These are phyloP conservation scores for Agrochola litura DNA, from an alignment of 2,888 invertebrate genomes.

Conservation along the genomic window DNA sequence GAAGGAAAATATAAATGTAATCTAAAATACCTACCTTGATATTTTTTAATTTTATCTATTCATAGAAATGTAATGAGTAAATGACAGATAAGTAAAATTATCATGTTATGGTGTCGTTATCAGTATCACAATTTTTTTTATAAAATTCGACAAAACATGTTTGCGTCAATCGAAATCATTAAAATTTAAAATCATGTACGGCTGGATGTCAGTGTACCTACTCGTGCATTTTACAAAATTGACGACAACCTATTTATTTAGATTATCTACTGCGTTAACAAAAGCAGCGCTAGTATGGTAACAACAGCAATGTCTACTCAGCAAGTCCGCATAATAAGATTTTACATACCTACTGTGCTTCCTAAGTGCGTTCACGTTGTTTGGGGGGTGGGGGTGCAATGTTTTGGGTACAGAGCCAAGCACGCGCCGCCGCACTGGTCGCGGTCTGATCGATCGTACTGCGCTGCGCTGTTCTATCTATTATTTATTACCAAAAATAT, in stretches of 20 bases:
- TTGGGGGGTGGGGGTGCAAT: slow-evolving; percentile 77
- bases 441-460: slow-evolving; percentile 83
- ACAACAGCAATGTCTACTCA: slow-evolving; percentile 9
- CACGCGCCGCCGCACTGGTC: slow-evolving; percentile 85
- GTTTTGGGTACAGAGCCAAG: slow-evolving; percentile 79
- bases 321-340: slow-evolving; percentile 42
- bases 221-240: slow-evolving; percentile 29
- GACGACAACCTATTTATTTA: slow-evolving; percentile 4
- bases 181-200: slow-evolving; percentile 39
- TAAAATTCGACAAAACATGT: slow-evolving; percentile 44
- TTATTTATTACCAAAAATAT: slow-evolving; percentile 89
- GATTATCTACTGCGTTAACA: neutral
- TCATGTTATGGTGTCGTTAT: slow-evolving; percentile 53
- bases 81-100: slow-evolving; percentile 53
- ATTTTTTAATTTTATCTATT: slow-evolving; percentile 49
- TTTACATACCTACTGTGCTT: slow-evolving; percentile 61
- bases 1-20: slow-evolving; percentile 15
- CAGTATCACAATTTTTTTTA: slow-evolving; percentile 30
- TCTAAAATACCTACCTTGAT: slow-evolving; percentile 12
- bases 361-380: slow-evolving; percentile 58
- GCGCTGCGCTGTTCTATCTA: slow-evolving; percentile 86
- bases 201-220: slow-evolving; percentile 27
- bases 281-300: slow-evolving; percentile 2
- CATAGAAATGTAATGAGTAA: slow-evolving; percentile 57
- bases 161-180: slow-evolving; percentile 41